phyloP scores from a whole-genome alignment of 2,797 vertebrate species.

The Synanceia verrucosa region DNA sequence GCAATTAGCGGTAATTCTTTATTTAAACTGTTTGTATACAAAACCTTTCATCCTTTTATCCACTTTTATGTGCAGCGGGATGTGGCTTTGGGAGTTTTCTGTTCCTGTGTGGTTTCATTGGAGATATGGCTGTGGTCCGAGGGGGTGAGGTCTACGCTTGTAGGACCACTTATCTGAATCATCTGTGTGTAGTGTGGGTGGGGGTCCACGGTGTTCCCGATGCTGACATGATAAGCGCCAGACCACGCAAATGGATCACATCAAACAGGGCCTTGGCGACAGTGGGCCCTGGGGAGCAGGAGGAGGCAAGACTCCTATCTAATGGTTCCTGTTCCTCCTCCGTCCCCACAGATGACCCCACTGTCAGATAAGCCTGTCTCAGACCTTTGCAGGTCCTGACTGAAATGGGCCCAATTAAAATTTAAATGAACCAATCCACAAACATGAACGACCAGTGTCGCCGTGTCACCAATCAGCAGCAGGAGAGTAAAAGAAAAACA shows the following conservation, averaged over 20 bases:
- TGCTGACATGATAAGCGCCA: conserved; percentile 72
- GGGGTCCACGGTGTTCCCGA: conserved; percentile 75
- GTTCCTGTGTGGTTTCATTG: conserved; percentile 70
- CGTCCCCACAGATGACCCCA: conserved; percentile 72
- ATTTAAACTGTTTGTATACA: conserved; percentile 87
- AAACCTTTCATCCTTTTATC: conserved; percentile 86
- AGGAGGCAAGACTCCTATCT: conserved; percentile 72
- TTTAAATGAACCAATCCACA: conserved; percentile 53
- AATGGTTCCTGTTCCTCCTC: conserved; percentile 73
- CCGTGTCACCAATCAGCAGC: conserved; percentile 44
- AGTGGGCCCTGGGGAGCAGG: conserved; percentile 70
- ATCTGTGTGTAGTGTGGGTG: conserved; percentile 79
- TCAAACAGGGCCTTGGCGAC: conserved; percentile 72
- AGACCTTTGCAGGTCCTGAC: conserved; percentile 4
- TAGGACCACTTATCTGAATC: conserved; percentile 73
- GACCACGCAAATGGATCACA: conserved; percentile 77
- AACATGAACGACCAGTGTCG: conserved; percentile 48
- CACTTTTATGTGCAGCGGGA: conserved; percentile 80
- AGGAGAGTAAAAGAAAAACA: conserved; percentile 41
- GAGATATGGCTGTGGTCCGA: conserved; percentile 67
- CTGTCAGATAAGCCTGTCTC: conserved; percentile 63
- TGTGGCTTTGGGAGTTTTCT: conserved; percentile 78
- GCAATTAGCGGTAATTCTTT: conserved; percentile 86
- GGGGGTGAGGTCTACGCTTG: conserved; percentile 59
- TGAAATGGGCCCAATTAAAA: conserved; percentile 62